Evolutionary conservation across 2,797 vertebrate genomes (phyloP).

Genomic region (Zenarchopterus dispar): DNA sequence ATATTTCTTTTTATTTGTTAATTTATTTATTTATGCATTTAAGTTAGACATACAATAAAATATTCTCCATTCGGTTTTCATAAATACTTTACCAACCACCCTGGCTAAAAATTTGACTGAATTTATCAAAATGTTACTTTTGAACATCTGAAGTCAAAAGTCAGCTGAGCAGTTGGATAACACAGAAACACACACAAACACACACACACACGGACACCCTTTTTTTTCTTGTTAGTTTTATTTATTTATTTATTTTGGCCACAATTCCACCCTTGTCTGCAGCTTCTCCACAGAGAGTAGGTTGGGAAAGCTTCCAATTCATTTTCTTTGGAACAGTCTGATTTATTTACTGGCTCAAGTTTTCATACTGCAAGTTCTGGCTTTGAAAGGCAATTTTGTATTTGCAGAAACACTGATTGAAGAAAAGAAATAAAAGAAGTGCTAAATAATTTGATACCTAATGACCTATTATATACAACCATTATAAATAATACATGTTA

Average conservation of each 20-base stretch:
- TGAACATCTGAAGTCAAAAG: too few relatives aligned
- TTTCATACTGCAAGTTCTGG: slow-evolving; percentile 46
- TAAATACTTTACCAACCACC: slow-evolving; percentile 19
- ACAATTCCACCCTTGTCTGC: too few relatives aligned
- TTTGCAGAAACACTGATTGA: background rate
- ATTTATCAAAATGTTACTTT: slow-evolving; percentile 24
- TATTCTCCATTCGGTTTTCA: background rate
- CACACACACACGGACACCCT: too few relatives aligned
- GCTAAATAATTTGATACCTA: background rate
- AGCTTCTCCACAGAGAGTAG: slow-evolving; percentile 28
- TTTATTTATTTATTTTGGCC: too few relatives aligned
- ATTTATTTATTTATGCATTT: background rate
- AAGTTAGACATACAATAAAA: slow-evolving; percentile 5
- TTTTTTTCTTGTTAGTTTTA: too few relatives aligned
- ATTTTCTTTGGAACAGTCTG: slow-evolving; percentile 36
- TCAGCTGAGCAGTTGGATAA: too few relatives aligned
- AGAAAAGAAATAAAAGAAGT: slow-evolving; percentile 13
- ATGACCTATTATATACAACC: too few relatives aligned
- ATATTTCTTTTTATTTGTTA: too few relatives aligned
- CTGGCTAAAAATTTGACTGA: slow-evolving; percentile 10
- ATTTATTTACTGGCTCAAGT: slow-evolving; percentile 51
- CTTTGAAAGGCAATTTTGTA: slow-evolving; percentile 18
- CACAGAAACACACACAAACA: too few relatives aligned
- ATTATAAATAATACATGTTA: too few relatives aligned
- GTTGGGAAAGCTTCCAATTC: slow-evolving; percentile 39